Evolutionary conservation across 1,140 invertebrate species (phyloP), one percentile per base, ranked within the genome.

Genomic region (Papilio polytes): DNA sequence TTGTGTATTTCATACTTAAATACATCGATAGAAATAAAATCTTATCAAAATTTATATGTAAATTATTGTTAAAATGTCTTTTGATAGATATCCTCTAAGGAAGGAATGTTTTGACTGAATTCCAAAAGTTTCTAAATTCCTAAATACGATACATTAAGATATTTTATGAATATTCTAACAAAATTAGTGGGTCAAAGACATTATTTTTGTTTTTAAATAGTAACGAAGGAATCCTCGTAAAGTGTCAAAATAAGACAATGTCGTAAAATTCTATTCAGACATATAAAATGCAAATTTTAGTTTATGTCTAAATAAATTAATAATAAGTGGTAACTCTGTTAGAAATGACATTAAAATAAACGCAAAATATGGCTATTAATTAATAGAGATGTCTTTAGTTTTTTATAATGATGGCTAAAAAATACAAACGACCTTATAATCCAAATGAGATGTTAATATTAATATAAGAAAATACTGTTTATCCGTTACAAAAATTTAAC

Each of bases 111-210:
- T 31, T 2, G 63, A 31, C 13, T 18, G 31, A 18, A 77, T 77
- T 77, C 74, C 48, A 13, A 78, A 78, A 78, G 31, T 78, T 78
- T 78, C 74, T 78, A 78, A 78, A 78, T 78, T 78, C 74, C 8
- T 77, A 31, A 48, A n/a, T 12, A 20, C 73, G 20, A 12, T 6
- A 26, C 15, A 31, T 76, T 31, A 76, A 53, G 10, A 51, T 51
- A 59, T 18, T 78, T 78, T 78, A 78, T 78, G 51, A 53, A 78
- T 78, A 78, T 56, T 78, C 48, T 10, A 59, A 78, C 48, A 44
- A 46, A 78, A 78, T 78, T 66, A 78, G 56, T 66, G 20, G 77
- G 77, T 78, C 77, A 66, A 78, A 66, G 59, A 78, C 77, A 78
- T 66, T 78, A 78, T 70, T 70, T 31, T 31, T 9, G 22, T 26